Evolutionary conservation across 2,113 vertebrate species (phyloP).

Genomic region (Merops nubicus): DNA sequence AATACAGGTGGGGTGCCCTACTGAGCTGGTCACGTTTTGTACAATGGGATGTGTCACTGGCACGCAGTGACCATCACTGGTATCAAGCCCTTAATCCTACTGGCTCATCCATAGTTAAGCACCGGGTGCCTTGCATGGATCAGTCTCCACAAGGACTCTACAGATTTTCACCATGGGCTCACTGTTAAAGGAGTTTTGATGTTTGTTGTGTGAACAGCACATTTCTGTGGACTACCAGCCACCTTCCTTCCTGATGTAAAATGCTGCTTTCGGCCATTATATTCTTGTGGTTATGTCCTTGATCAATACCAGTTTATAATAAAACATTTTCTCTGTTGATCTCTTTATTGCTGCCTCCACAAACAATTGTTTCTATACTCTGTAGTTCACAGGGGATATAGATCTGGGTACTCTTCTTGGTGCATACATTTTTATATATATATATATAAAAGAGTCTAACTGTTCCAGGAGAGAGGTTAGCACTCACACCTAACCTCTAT

Average conservation of each 20-base stretch:
- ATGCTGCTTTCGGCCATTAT: neutral
- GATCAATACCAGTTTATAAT: neutral
- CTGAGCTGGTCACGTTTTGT: neutral
- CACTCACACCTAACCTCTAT: neutral
- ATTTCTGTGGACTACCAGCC: neutral
- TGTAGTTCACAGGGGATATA: neutral
- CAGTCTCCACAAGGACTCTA: neutral
- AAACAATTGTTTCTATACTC: neutral
- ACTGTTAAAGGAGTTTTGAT: neutral
- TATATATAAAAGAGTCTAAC: neutral
- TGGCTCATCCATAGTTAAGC: neutral
- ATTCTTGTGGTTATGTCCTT: neutral
- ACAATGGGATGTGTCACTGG: neutral
- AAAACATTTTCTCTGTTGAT: neutral
- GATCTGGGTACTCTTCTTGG: neutral
- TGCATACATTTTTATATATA: too few relatives aligned
- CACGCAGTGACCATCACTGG: neutral
- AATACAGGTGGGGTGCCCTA: neutral
- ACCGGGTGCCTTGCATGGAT: neutral
- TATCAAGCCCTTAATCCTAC: neutral
- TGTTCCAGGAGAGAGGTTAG: neutral
- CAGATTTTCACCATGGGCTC: neutral
- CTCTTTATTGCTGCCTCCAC: neutral
- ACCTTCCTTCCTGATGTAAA: fast-evolving
- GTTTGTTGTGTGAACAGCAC: neutral